These are phyloP conservation scores for Drosophila prolongata DNA, from an alignment of 2,888 invertebrate genomes.

Conservation along the genomic window DNA sequence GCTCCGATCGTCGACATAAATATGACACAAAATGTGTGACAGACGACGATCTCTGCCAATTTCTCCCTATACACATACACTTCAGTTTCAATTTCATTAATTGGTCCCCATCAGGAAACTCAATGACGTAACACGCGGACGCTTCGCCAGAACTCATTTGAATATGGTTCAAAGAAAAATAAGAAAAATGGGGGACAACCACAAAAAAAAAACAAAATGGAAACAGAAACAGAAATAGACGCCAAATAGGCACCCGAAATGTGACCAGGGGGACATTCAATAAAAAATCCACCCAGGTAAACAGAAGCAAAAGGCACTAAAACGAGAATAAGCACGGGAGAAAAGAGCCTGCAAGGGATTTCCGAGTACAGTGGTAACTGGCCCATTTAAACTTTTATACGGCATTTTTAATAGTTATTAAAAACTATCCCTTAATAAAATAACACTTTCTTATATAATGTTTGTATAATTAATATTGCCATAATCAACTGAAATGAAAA, in stretches of 20 bases:
- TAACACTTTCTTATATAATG: too few relatives aligned
- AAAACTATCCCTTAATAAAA: background rate
- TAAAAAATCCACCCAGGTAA: slow-evolving; percentile 15
- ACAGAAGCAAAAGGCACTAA: background rate
- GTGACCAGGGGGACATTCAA: slow-evolving; percentile 12
- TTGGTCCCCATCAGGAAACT: slow-evolving; percentile 55
- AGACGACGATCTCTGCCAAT: slow-evolving; percentile 45
- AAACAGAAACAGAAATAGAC: background rate
- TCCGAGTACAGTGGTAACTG: slow-evolving; percentile 1
- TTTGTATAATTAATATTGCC: too few relatives aligned
- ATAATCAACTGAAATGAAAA: background rate
- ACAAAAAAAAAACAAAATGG: slow-evolving; percentile 3
- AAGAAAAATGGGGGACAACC: background rate
- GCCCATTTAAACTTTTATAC: too few relatives aligned
- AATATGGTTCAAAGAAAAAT: slow-evolving; percentile 14
- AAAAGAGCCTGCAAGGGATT: slow-evolving; percentile 6
- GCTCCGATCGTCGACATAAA: slow-evolving; percentile 34
- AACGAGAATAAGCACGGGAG: slow-evolving; percentile 5
- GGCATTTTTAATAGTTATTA: too few relatives aligned
- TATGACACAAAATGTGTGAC: slow-evolving; percentile 43
- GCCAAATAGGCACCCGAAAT: slow-evolving; percentile 9
- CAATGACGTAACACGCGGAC: slow-evolving; percentile 62
- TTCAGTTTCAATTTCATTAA: slow-evolving; percentile 56
- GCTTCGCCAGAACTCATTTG: slow-evolving; percentile 49
- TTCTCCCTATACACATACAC: background rate